Percentiles rank a stretch among this genome's conserved stretches.
Conservation (phyloP, 2,797 vertebrate species). For the Oreochromis grahami region DNA sequence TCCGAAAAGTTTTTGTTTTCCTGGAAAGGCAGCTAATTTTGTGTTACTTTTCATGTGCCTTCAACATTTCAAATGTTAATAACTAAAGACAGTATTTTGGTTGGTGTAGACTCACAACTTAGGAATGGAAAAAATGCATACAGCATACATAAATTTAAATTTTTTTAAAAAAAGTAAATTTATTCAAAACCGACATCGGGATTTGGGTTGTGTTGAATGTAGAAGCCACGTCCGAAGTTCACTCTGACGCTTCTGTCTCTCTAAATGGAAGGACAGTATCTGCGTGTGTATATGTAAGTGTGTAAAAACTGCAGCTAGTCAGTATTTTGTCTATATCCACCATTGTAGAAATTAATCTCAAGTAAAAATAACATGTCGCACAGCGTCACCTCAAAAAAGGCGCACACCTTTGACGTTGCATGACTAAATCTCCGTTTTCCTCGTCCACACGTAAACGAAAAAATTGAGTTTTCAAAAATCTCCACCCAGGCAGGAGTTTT, state of each 20-base stretch:
- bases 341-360: no score
- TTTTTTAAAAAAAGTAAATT: accelerated
- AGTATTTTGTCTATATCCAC: no score
- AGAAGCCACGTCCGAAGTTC: no score
- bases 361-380: no score
- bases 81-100: not conserved
- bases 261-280: no score
- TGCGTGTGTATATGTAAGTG: no score
- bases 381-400: no score
- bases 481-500: not conserved
- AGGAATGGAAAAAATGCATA: not conserved
- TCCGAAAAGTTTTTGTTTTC: accelerated
- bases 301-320: no score
- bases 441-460: accelerated
- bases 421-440: not conserved
- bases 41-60: not conserved
- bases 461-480: accelerated
- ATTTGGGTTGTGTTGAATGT: no score
- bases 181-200: not conserved
- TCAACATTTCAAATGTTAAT: not conserved
- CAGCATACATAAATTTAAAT: not conserved
- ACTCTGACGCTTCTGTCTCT: no score
- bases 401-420: not conserved
- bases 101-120: not conserved
- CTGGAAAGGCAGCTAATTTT: not conserved